Percentiles rank a stretch among this genome's conserved stretches.
phyloP scores from a whole-genome alignment of 2,797 vertebrate genomes.

The Phalloptychus januarius region DNA sequence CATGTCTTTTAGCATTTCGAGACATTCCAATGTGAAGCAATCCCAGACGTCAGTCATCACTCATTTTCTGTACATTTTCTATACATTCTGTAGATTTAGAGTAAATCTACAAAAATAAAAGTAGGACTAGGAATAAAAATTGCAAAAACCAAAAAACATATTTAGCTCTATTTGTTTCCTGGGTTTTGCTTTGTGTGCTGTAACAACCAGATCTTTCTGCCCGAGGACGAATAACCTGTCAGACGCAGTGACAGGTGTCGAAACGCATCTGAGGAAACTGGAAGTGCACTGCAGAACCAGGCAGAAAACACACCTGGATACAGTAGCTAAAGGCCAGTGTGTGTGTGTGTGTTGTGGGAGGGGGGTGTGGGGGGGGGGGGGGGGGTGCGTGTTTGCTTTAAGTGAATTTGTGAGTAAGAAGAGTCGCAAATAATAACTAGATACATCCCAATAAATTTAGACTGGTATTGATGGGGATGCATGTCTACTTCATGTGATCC shows the following conservation, averaged over 20 bases:
- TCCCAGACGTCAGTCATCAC: slow-evolving; percentile 36
- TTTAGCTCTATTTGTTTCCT: background rate
- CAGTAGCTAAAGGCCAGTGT: slow-evolving; percentile 45
- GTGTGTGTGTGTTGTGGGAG: slow-evolving; percentile 1
- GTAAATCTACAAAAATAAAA: slow-evolving; percentile 8
- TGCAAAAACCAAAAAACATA: background rate
- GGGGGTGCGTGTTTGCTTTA: background rate
- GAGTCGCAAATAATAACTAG: slow-evolving; percentile 1
- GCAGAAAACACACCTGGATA: slow-evolving; percentile 55
- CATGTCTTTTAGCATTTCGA: slow-evolving; percentile 6
- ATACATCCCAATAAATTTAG: background rate
- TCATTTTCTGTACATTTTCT: background rate
- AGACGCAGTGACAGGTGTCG: slow-evolving; percentile 63
- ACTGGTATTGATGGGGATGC: background rate
- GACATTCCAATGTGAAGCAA: slow-evolving; percentile 20
- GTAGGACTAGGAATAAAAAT: background rate
- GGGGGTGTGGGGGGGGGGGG: slow-evolving; percentile 5
- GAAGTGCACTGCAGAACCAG: slow-evolving; percentile 31
- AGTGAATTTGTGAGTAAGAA: background rate
- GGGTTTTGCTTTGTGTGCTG: slow-evolving; percentile 17
- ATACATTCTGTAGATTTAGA: too few species aligned
- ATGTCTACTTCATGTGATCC: background rate
- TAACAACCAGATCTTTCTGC: slow-evolving; percentile 28
- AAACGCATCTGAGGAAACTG: slow-evolving; percentile 46
- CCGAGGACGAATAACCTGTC: slow-evolving; percentile 30